These are phyloP conservation scores for Linnaemya vulpina DNA, from an alignment of 2,888 invertebrate genomes.

Conservation along the genomic window DNA sequence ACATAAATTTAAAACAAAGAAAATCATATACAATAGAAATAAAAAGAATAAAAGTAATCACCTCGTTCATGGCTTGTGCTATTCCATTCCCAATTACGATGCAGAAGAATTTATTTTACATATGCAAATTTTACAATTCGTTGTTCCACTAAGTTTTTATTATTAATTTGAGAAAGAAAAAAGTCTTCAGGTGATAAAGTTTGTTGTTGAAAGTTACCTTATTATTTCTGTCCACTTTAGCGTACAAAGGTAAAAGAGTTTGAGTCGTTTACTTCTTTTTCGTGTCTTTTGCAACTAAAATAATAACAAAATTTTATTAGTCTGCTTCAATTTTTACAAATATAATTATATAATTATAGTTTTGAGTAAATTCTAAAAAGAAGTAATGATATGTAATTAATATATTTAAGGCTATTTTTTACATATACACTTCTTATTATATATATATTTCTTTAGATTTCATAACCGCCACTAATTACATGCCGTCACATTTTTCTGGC, in stretches of 20 bases:
- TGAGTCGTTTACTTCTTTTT: neutral
- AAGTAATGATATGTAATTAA: constrained; percentile 16
- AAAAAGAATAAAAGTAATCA: constrained; percentile 59
- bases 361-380: neutral
- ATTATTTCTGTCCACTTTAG: too few species aligned
- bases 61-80: constrained; percentile 45
- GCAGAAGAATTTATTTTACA: neutral
- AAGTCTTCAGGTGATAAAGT: constrained; percentile 62
- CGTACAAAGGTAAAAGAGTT: neutral
- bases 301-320: constrained; percentile 40
- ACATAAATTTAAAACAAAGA: constrained; percentile 22
- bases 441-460: constrained; percentile 41
- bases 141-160: constrained; percentile 49
- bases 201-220: constrained; percentile 68
- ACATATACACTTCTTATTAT: neutral
- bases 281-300: constrained; percentile 61
- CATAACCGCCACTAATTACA: constrained; percentile 34
- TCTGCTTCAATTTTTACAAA: constrained; percentile 11
- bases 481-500: too few species aligned
- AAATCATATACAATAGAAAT: constrained; percentile 54
- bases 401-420: constrained; percentile 7
- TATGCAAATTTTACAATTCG: constrained; percentile 38
- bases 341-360: neutral
- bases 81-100: constrained; percentile 37
- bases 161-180: constrained; percentile 56